Percentiles rank a stretch among this genome's conserved stretches.
phyloP scores from a whole-genome alignment of 2,797 vertebrate species.

The Chiloscyllium punctatum region DNA sequence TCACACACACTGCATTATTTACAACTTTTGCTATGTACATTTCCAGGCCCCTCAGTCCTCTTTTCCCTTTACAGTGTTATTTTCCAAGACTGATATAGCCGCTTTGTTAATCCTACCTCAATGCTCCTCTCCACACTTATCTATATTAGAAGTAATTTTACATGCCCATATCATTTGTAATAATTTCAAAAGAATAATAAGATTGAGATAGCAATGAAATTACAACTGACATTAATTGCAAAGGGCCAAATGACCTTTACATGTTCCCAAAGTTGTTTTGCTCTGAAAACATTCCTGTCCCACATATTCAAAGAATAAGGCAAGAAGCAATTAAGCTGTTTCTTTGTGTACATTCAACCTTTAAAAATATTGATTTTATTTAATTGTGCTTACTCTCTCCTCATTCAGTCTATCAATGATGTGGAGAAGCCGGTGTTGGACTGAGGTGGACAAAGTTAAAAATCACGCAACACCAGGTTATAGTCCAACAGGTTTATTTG shows the following conservation, averaged over 20 bases:
- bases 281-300: background rate
- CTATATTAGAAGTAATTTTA: background rate
- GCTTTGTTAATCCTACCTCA: background rate
- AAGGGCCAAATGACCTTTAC: background rate
- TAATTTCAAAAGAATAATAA: background rate
- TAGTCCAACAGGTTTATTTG: no score
- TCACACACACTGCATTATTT: background rate
- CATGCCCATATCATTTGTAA: no score
- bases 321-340: background rate
- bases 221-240: background rate
- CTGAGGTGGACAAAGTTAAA: no score
- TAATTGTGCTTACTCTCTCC: background rate
- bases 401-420: background rate
- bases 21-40: background rate
- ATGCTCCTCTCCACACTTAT: background rate
- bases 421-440: no score
- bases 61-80: background rate
- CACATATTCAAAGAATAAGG: background rate
- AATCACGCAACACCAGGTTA: no score
- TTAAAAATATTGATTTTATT: background rate
- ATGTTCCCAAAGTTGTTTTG: background rate
- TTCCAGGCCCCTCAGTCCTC: background rate
- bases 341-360: background rate
- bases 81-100: background rate
- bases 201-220: background rate